phyloP scores from a whole-genome alignment of 2,888 invertebrate genomes.

The Pterostichus madidus region DNA sequence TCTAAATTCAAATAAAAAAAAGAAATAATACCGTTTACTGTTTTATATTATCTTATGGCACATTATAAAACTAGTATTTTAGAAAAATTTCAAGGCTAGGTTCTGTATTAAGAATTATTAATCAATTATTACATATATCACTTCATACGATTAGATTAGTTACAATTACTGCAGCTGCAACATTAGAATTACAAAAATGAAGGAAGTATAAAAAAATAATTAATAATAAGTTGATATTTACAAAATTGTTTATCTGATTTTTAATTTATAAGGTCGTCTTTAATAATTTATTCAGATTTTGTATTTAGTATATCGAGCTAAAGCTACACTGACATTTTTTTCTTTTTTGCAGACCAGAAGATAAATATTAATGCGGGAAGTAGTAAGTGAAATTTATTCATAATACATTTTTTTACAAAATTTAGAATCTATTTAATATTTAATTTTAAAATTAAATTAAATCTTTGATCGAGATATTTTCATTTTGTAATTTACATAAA shows the following conservation, averaged over 20 bases:
- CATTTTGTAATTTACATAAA: too few relatives aligned
- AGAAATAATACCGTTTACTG: too few relatives aligned
- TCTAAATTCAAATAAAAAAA: too few relatives aligned
- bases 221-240: conserved; percentile 38
- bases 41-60: too few relatives aligned
- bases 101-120: conserved; percentile 3
- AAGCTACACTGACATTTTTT: conserved; percentile 43
- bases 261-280: conserved; percentile 39
- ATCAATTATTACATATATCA: neutral
- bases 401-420: too few relatives aligned
- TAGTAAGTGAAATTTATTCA: conserved; percentile 36
- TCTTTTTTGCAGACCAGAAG: conserved; percentile 57
- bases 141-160: conserved; percentile 7
- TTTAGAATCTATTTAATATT: too few relatives aligned
- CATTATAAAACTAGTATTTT: too few relatives aligned
- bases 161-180: conserved; percentile 6
- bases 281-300: conserved; percentile 29
- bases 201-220: neutral
- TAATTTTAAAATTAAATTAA: too few relatives aligned
- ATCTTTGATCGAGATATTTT: too few relatives aligned
- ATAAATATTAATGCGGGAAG: conserved; percentile 28
- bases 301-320: neutral
- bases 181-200: neutral
- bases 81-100: conserved; percentile 21
- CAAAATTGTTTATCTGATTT: neutral